Evolutionary conservation across 2,113 vertebrate species (phyloP).

Genomic region (Calyptomena viridis): DNA sequence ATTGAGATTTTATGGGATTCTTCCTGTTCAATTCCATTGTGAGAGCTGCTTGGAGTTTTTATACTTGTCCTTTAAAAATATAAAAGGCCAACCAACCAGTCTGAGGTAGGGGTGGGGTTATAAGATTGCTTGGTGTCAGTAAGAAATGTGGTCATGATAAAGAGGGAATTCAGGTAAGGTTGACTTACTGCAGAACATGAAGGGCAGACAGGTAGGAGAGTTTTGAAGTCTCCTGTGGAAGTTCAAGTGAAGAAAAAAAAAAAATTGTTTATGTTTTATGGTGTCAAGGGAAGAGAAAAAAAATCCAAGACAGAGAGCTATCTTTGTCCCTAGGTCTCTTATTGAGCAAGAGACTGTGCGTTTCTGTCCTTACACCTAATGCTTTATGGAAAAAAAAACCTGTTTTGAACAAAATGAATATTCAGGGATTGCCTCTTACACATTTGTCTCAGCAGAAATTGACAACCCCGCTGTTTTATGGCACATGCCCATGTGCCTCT

Average conservation of each 20-base stretch:
- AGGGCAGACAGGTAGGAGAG: background rate
- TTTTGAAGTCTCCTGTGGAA: background rate
- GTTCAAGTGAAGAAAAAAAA: background rate
- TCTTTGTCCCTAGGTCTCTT: background rate
- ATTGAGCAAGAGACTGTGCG: accelerated
- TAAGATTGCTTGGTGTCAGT: background rate
- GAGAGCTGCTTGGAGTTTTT: background rate
- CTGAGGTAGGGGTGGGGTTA: background rate
- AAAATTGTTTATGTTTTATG: background rate
- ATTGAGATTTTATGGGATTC: background rate
- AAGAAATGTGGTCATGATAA: background rate
- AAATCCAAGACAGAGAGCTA: background rate
- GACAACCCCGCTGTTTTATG: background rate
- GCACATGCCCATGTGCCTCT: accelerated
- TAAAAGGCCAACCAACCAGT: background rate
- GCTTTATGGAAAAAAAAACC: background rate
- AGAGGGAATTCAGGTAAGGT: background rate
- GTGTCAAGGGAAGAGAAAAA: too few species aligned
- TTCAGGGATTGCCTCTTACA: accelerated
- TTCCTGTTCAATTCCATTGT: background rate
- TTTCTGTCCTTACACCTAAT: background rate
- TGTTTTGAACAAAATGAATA: background rate
- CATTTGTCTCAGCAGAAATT: background rate
- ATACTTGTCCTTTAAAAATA: background rate
- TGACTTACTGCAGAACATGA: background rate